phyloP scores from a whole-genome alignment of 2,113 vertebrate genomes.

The Petrocephalus microphthalmus region DNA sequence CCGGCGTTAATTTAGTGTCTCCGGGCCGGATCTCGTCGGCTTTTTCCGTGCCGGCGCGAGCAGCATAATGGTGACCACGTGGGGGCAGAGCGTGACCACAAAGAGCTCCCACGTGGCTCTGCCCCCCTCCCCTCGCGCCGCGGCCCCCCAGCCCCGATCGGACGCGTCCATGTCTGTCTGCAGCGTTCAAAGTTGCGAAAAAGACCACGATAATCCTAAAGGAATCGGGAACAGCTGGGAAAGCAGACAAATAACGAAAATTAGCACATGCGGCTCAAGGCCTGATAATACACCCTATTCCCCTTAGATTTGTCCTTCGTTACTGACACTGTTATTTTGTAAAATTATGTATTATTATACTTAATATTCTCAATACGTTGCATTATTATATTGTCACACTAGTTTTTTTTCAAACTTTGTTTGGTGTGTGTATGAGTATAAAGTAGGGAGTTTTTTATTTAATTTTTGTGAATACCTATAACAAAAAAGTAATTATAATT shows the following conservation, averaged over 20 bases:
- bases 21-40: not conserved
- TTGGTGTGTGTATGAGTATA: not conserved
- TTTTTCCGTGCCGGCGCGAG: not conserved
- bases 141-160: not conserved
- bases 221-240: not conserved
- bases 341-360: not conserved
- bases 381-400: not conserved
- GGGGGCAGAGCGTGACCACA: slow-evolving; percentile 61
- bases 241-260: not conserved
- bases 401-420: not conserved
- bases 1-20: not conserved
- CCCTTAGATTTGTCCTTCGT: not conserved
- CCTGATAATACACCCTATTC: not conserved
- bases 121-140: no score
- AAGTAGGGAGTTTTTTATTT: not conserved
- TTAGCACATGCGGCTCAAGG: not conserved
- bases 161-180: not conserved
- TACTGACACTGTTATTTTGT: not conserved
- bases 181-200: not conserved
- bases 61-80: slow-evolving; percentile 53
- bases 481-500: not conserved
- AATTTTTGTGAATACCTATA: not conserved
- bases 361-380: not conserved
- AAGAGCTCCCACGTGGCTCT: slow-evolving; percentile 24
- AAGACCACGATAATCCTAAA: not conserved